Conservation (phyloP, 2,888 invertebrate species). For the Agrilus mali region DNA sequence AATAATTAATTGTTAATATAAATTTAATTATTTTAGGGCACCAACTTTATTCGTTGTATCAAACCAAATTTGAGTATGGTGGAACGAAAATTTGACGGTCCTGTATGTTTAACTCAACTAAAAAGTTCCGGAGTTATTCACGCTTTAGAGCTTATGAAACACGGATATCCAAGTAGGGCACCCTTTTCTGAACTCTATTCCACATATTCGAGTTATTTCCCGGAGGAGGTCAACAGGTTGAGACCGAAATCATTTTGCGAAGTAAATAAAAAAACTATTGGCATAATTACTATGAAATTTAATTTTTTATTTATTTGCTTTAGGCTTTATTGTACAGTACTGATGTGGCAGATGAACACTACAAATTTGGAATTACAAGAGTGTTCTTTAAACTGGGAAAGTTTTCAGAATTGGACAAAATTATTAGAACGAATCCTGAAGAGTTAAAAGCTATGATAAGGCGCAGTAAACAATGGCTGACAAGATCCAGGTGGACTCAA, state of each 20-base stretch:
- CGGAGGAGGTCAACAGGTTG: conserved; percentile 67
- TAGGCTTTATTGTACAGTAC: conserved; percentile 89
- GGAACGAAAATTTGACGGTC: conserved; percentile 75
- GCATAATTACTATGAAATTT: not conserved
- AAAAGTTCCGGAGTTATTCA: conserved; percentile 94
- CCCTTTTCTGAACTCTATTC: conserved; percentile 79
- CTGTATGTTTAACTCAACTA: conserved; percentile 82
- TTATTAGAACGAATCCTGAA: conserved; percentile 93
- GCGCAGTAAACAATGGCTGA: conserved; percentile 83
- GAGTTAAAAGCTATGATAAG: conserved; percentile 73
- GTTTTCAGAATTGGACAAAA: conserved; percentile 93
- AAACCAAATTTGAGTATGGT: conserved; percentile 97
- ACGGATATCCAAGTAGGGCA: conserved; percentile 88
- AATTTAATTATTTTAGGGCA: conserved; percentile 54
- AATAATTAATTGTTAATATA: not conserved
- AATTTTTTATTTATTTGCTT: conserved; percentile 11
- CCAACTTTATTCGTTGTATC: conserved; percentile 93
- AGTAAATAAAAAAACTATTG: conserved; percentile 41
- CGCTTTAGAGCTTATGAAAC: conserved; percentile 94
- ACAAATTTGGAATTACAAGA: conserved; percentile 91
- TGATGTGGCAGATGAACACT: conserved; percentile 84
- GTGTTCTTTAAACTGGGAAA: conserved; percentile 98
- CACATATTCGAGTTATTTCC: conserved; percentile 80
- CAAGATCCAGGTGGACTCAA: conserved; percentile 87
- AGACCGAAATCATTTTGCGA: conserved; percentile 89